These are phyloP conservation scores for Nycticryphes semicollaris DNA, from an alignment of 2,113 vertebrate genomes.

Conservation along the genomic window DNA sequence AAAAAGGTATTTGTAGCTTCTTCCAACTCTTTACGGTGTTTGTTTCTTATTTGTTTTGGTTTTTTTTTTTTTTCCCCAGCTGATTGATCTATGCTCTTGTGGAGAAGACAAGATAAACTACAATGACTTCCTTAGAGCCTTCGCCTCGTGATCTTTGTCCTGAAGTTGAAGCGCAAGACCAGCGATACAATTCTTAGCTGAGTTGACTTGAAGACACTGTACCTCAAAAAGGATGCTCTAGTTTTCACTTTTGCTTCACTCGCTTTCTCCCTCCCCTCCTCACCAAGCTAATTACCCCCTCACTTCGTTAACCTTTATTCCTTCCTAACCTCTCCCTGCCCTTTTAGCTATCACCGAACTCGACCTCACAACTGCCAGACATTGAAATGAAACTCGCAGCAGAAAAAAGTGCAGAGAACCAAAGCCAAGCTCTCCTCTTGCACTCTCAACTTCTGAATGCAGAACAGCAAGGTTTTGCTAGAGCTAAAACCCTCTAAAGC, in stretches of 20 bases:
- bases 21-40: neutral
- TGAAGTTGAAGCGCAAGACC: neutral
- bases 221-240: neutral
- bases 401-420: neutral
- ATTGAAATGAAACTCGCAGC: neutral
- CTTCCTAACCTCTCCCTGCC: neutral
- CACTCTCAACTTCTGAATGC: neutral
- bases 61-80: conserved; percentile 36
- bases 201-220: neutral
- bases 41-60: neutral
- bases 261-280: neutral
- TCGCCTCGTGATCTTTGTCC: conserved; percentile 46
- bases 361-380: neutral
- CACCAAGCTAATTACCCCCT: neutral
- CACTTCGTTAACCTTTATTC: neutral
- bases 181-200: neutral
- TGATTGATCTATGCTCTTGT: conserved; percentile 69
- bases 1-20: neutral
- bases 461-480: neutral
- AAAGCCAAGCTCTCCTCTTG: neutral
- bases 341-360: neutral
- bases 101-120: conserved; percentile 70
- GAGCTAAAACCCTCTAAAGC: neutral
- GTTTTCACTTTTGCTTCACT: neutral
- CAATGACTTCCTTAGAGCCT: conserved; percentile 68